Evolutionary conservation across 2,113 vertebrate genomes (phyloP).

Genomic region (Tupaia tana): DNA sequence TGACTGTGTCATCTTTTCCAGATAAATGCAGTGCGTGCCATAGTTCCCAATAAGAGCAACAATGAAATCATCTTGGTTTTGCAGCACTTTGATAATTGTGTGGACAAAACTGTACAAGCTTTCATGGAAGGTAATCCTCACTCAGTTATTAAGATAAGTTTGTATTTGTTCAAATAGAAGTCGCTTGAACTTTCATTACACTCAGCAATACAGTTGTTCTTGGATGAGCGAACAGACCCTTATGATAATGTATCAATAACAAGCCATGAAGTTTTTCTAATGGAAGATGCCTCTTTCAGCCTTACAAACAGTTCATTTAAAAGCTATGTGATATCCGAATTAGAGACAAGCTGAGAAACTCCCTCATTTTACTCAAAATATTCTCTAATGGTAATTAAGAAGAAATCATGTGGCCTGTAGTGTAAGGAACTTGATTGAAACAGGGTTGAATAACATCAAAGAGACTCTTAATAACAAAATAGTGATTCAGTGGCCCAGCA

Average conservation of each 20-base stretch:
- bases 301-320: slow-evolving; percentile 24
- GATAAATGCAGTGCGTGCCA: slow-evolving; percentile 94
- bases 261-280: background rate
- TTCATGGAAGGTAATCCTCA: slow-evolving; percentile 94
- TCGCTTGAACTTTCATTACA: slow-evolving; percentile 32
- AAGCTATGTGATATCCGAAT: background rate
- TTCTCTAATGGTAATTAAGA: slow-evolving; percentile 49
- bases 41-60: slow-evolving; percentile 98
- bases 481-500: background rate
- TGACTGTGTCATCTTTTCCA: slow-evolving; percentile 74
- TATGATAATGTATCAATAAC: background rate
- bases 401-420: background rate
- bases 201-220: slow-evolving; percentile 3
- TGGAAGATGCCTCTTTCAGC: slow-evolving; percentile 14
- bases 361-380: background rate
- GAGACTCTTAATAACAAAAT: background rate
- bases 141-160: background rate
- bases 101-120: slow-evolving; percentile 95
- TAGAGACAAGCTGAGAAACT: background rate
- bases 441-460: background rate
- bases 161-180: slow-evolving; percentile 48
- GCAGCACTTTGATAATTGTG: slow-evolving; percentile 97
- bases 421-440: background rate
- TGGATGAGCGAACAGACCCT: background rate
- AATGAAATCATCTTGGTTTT: slow-evolving; percentile 97